Evolutionary conservation across 2,888 invertebrate genomes (phyloP), one percentile per base, ranked within the genome.

Genomic region (Campaea margaritaria): DNA sequence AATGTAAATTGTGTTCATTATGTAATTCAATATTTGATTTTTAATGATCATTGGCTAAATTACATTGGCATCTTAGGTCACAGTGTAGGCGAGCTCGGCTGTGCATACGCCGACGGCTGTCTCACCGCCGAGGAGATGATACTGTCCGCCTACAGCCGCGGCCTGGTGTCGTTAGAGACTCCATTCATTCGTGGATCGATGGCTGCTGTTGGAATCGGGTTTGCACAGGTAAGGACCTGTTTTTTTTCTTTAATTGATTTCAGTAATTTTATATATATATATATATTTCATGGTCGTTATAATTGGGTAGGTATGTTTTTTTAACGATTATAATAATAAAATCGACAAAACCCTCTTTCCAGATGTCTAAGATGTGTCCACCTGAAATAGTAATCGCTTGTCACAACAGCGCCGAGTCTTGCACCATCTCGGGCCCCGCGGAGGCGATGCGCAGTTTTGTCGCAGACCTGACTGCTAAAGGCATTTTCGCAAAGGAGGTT

Each of bases 51-150:
- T 1, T 9, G 11, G 11, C 34, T 34, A n/a, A 13, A n/a, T 44
- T 16, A 12, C 10, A 8, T 47, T 38, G 8, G 8, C 14, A 15
- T 13, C 5, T 0, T 36, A 61, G 56, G 55, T 38, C 55, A 83
- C 64, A 85, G 85, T 50, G 96, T 97, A 0, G 98, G 98, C 21
- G 98, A 98, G 83, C 87, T 98, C 16, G 97, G 96, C 0, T 98
- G 98, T 81, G 97, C 96, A 0, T 98, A 98, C 82, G 97, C 96
- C 0, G 98, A 98, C 83, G 97, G 96, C 7, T 96, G 96, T 62
- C 91, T 98, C 55, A 96, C 96, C 0, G 94, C 95, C 0, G 96
- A 97, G 76, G 96, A 97, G 85, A 95, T 96, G 86, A 94, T 97
- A 47, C 80, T 96, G 36, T 93, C 95, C n/a, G 95, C 97, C 0